Evolutionary conservation across 2,113 vertebrate species (phyloP), one percentile per base, ranked within the genome.

Genomic region (Trematomus loennbergii): DNA sequence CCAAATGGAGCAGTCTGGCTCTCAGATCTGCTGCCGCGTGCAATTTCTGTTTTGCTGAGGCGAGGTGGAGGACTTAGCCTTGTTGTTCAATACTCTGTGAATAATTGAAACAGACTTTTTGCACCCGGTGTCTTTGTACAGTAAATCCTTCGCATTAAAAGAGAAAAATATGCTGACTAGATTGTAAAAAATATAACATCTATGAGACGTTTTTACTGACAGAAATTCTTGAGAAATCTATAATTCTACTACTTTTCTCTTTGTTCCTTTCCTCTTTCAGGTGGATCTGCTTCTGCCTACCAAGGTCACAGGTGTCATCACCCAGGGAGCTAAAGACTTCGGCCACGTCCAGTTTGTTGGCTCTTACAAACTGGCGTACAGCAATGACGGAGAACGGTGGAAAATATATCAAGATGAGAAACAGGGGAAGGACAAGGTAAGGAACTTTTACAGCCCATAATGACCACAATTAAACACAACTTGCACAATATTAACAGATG

Each of bases 291-390:
- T 97, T 58, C 87, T 95, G 33, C 97, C 97, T 20, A 98, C 97
- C 57, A 99, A 98, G 95, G 95, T 99, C 86, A 99, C 98, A 9
- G 98, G 98, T 43, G 93, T 99, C 71, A 99, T 99, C 89, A 99
- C 98, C 82, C 98, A 99, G 92, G 98, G 98, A 93, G 98, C 98
- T 9, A 99, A 99, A 94, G 98, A 99, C 94, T 99, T 99, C 84
- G 98, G 98, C 61, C 98, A 99, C 0, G 96, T 99, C 64, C 98
- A 99, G 65, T 99, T 99, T 54, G 98, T 99, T 13, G 97, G 98
- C 12, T 99, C 98, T 20, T 99, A 99, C 94, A 99, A 99, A 92
- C 84, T 99, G 59, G 98, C 98, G 1, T 99, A 97, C 90, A 99
- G 98, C 86, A 96, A 97, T 5, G 96, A 99, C 7, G 97, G 98